These are phyloP conservation scores for Heliothis peltigera DNA, from an alignment of 2,888 invertebrate species.

Conservation along the genomic window DNA sequence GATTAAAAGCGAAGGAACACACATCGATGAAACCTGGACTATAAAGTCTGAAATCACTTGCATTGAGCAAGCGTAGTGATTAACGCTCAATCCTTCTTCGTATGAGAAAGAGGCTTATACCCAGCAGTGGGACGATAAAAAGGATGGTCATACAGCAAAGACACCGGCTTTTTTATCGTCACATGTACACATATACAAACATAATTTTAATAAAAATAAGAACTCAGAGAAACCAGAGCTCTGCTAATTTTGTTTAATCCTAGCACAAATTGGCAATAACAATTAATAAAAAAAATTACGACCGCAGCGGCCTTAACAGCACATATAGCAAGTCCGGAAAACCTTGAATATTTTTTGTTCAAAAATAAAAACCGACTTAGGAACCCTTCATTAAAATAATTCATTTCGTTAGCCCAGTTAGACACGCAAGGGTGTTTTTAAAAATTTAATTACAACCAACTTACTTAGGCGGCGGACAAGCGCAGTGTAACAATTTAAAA, in stretches of 20 bases:
- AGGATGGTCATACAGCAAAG: too few species aligned
- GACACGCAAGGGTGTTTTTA: constrained; percentile 81
- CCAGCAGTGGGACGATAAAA: too few species aligned
- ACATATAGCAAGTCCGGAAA: constrained; percentile 45
- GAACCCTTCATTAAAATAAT: constrained; percentile 83
- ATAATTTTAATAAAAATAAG: constrained; percentile 13
- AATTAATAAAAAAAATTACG: constrained; percentile 52
- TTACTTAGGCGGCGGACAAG: constrained; percentile 57
- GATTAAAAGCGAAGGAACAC: too few species aligned
- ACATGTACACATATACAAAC: too few species aligned
- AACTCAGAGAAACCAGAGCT: constrained; percentile 12
- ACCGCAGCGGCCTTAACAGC: constrained; percentile 29
- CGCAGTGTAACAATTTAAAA: constrained; percentile 59
- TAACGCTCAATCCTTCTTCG: too few species aligned
- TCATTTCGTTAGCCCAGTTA: constrained; percentile 80
- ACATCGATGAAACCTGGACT: too few species aligned
- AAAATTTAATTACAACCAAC: constrained; percentile 76
- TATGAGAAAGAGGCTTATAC: too few species aligned
- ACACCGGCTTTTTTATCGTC: too few species aligned
- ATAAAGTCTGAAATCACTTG: too few species aligned
- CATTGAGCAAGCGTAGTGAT: too few species aligned
- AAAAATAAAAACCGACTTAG: constrained; percentile 59
- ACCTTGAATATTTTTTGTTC: constrained; percentile 52
- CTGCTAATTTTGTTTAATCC: constrained; percentile 35
- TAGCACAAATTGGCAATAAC: constrained; percentile 28